A percentile compares a stretch with the other conserved stretches of the same genome.
phyloP scores from a whole-genome alignment of 2,797 vertebrate species.

The Lepilemur ruficaudatus region DNA sequence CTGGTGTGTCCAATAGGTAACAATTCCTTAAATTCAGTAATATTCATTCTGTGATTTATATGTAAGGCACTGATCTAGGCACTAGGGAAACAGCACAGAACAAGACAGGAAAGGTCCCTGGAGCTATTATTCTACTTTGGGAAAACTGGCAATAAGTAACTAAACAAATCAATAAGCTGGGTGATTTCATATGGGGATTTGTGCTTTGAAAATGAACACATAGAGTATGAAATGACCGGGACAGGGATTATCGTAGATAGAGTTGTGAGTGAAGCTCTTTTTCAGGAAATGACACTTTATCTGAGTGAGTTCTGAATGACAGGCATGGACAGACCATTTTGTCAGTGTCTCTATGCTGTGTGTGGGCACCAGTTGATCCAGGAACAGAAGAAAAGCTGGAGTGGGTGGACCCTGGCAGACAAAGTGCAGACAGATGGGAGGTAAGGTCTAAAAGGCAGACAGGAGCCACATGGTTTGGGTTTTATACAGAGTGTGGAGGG shows the following conservation, averaged over 20 bases:
- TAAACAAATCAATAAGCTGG: neutral
- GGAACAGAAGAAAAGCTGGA: neutral
- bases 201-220: neutral
- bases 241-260: neutral
- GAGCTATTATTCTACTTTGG: neutral
- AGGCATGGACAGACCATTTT: neutral
- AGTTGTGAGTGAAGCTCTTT: neutral
- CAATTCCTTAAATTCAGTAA: neutral
- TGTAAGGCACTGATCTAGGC: neutral
- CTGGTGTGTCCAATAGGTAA: neutral
- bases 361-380: neutral
- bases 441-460: neutral
- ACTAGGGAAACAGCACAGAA: neutral
- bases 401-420: neutral
- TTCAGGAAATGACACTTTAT: neutral
- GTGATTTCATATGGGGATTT: neutral
- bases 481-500: neutral
- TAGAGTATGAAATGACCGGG: neutral
- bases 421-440: neutral
- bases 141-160: neutral
- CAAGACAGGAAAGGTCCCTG: neutral
- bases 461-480: neutral
- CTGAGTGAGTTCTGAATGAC: neutral
- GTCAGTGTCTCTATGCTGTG: neutral
- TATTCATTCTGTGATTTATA: neutral